Conservation (phyloP, 2,113 vertebrate species). For the Zosterops lateralis region DNA sequence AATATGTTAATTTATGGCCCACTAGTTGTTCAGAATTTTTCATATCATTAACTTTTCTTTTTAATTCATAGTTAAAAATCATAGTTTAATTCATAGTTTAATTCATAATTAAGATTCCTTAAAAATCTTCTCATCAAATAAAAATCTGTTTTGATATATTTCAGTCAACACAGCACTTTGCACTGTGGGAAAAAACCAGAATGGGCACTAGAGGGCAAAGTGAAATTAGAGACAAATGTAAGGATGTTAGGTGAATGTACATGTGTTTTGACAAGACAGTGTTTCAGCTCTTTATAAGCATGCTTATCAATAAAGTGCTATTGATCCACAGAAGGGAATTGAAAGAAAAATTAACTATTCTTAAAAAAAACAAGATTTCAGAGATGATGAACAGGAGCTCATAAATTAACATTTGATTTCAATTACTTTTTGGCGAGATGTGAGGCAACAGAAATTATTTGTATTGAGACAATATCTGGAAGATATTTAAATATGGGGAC, state of each 20-base stretch:
- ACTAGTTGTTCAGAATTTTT: not conserved
- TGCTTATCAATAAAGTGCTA: not conserved
- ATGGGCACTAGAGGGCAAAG: slow-evolving; percentile 59
- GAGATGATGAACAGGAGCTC: not conserved
- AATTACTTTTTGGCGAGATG: not conserved
- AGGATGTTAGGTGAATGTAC: not conserved
- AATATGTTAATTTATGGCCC: not conserved
- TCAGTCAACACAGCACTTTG: not conserved
- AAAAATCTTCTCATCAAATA: not conserved
- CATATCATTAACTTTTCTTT: not conserved
- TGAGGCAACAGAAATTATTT: not conserved
- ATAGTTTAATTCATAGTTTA: not conserved
- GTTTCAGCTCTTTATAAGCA: not conserved
- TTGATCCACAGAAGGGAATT: not conserved
- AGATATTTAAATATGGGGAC: not conserved
- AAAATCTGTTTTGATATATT: not conserved
- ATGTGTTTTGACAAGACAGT: not conserved
- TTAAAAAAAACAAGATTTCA: not conserved
- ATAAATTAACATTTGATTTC: not conserved
- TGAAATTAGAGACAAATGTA: not conserved
- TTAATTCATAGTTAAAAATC: not conserved
- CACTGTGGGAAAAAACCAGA: not conserved
- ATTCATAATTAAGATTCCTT: not conserved
- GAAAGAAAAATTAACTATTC: not conserved
- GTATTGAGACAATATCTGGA: not conserved